Evolutionary conservation across 2,888 invertebrate genomes (phyloP), one percentile per base, ranked within the genome.

Genomic region (Troides oblongomaculatus): DNA sequence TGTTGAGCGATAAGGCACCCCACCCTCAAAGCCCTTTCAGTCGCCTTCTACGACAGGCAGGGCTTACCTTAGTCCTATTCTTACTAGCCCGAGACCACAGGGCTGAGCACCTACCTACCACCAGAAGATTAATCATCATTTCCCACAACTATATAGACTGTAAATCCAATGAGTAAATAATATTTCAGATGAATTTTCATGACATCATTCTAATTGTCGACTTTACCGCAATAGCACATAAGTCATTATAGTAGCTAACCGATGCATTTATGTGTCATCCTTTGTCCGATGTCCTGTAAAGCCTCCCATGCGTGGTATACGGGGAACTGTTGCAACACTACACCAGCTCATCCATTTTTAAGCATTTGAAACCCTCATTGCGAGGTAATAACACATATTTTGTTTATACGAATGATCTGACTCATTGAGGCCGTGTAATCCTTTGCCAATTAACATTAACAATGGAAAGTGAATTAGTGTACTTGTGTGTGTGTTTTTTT

Each of bases 201-300:
- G 39, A 39, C 39, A 39, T 39, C 39, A 39, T 8, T 39, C 39
- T 39, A 39, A 39, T 1, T 39, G 39, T 6, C 7, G 8, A 36
- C 7, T 39, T 0, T 10, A 7, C 39, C 7, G 39, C 36, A 74
- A 75, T 74, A 71, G 72, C 71, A 23, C 57, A 30, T 76, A 60
- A 58, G 30, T 21, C 77, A 78, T 74, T 69, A 77, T 73, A 68
- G 53, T 62, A 71, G 70, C 66, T 14, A 36, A 72, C 60, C 50
- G 18, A 59, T 69, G 70, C 53, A 53, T 43, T 66, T 64, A 77
- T 78, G 78, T 80, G 77, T 78, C 81, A 83, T 80, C 76, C 79
- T 78, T 76, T 81, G 80, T 81, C 63, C 72, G 64, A 63, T 73
- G 80, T 74, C 84, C 83, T 81, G 75, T 71, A 77, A 81, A 74